Percentiles rank a stretch among this genome's conserved stretches.
Conservation (phyloP, 2,113 vertebrate species). For the Hypomesus transpacificus region DNA sequence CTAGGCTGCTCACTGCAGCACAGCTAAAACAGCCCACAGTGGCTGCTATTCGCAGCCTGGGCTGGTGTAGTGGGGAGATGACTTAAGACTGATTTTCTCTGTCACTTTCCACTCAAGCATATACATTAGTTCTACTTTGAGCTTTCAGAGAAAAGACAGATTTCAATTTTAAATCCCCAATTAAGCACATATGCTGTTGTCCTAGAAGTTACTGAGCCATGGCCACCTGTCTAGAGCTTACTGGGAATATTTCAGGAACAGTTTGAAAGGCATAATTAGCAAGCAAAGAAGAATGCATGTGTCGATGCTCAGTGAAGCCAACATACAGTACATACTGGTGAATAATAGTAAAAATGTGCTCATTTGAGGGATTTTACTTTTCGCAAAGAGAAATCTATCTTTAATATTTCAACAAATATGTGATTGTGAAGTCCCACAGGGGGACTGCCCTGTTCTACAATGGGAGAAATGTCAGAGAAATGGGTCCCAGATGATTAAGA, state of each 20-base stretch:
- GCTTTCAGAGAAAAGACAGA: conserved; percentile 1
- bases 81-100: conserved; percentile 6
- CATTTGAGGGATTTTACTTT: too few relatives aligned
- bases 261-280: conserved; percentile 7
- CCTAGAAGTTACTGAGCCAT: neutral
- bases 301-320: neutral
- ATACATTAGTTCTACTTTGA: neutral
- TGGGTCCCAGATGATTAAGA: conserved; percentile 65
- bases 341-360: neutral
- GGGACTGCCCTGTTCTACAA: conserved; percentile 8
- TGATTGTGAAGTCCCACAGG: too few relatives aligned
- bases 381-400: too few relatives aligned
- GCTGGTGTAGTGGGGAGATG: conserved; percentile 8
- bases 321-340: neutral
- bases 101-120: conserved; percentile 8
- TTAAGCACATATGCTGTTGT: conserved; percentile 2
- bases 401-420: too few relatives aligned
- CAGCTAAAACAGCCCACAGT: conserved; percentile 7
- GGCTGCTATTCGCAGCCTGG: conserved; percentile 10
- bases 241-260: neutral
- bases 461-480: conserved; percentile 47
- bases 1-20: conserved; percentile 7
- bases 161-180: conserved; percentile 1
- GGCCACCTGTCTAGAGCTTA: conserved; percentile 2
- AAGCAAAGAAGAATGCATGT: neutral